Conservation (phyloP, 2,113 vertebrate species). For the Oenanthe oenanthe region DNA sequence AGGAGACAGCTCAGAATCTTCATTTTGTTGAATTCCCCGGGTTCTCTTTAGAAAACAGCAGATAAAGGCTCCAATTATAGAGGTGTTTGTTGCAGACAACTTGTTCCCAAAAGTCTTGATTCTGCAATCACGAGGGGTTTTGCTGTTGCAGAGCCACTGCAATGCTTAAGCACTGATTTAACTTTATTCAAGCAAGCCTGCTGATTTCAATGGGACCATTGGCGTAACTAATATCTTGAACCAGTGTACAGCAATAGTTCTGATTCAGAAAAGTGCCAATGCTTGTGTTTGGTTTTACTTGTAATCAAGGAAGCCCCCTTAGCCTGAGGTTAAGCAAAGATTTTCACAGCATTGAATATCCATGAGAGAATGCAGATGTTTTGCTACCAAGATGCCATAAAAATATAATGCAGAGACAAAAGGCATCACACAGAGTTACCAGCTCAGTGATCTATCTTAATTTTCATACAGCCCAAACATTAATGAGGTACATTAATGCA, state of each 20-base stretch:
- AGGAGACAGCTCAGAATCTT: background rate
- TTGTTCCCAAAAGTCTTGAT: background rate
- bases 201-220: background rate
- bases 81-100: background rate
- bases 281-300: accelerated
- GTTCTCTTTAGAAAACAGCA: background rate
- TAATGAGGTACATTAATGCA: background rate
- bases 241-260: background rate
- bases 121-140: background rate
- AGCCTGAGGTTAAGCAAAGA: background rate
- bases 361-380: background rate
- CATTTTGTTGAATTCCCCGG: background rate
- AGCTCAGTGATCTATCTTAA: background rate
- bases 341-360: background rate
- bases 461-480: background rate
- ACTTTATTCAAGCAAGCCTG: background rate
- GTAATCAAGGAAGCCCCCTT: background rate
- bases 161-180: background rate
- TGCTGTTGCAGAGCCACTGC: background rate
- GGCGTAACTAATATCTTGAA: background rate
- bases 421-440: background rate
- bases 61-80: background rate
- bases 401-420: constrained; percentile 9
- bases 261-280: background rate
- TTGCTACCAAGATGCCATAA: background rate